Evolutionary conservation across 1,140 invertebrate genomes (phyloP), one percentile per base, ranked within the genome.

Genomic region (Rhizoglyphus robini): DNA sequence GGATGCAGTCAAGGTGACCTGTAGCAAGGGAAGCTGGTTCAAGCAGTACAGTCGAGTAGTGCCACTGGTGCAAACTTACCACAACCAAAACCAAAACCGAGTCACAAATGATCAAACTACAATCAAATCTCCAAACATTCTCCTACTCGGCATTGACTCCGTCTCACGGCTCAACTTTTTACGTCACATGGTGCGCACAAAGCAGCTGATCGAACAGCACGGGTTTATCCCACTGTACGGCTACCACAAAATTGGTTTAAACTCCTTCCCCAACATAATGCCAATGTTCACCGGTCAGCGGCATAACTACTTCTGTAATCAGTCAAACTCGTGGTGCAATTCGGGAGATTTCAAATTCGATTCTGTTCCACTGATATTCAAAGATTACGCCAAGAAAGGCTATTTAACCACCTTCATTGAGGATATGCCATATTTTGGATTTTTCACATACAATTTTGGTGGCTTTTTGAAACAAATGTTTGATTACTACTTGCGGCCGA

Each of bases 241-340:
- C 1, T 75, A 74, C 63, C 74, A 73, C 32, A 79, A 79, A 72
- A 72, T 78, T 3, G 78, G 72, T 5, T 74, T 77, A 41, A 79
- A 79, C 63, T 78, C 78, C 2, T 76, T 75, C 61, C 77, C 77
- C 0, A 79, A 79, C 70, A 65, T 79, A 31, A 66, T 76, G 2
- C 72, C 78, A 0, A 65, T 78, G 23, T 61, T 79, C 20, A 70
- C 72, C 1, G 77, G 77, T 13, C 8, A 23, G 15, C 20, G 8
- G 15, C 8, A 8, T 5, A 25, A 32, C 8, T 8, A 54, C 20
- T 54, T 8, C 20, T 8, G 23, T 32, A 23, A 54, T 8, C 23
- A 11, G 8, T 54, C 20, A 25, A 32, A n/a, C n/a, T n/a, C n/a
- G n/a, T n/a, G n/a, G n/a, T n/a, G n/a, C n/a, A n/a, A n/a, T n/a